Base-by-base conservation (phyloP, 2,888 invertebrate species). In the Nemoura dubitans region DNA sequence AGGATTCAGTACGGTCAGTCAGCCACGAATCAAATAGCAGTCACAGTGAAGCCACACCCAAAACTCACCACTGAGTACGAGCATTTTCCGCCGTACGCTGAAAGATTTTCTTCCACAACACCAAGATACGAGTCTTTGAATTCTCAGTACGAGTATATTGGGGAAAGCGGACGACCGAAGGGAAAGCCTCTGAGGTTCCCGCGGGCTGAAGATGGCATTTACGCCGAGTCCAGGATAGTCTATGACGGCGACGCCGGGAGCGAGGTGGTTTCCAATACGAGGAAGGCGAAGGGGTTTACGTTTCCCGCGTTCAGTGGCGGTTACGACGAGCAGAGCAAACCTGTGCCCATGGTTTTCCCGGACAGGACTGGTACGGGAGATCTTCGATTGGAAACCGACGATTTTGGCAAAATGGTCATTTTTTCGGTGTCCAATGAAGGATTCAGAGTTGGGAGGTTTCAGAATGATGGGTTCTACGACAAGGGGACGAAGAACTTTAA, bases 321-420 rank as follows among this genome's bases (percentile, higher is more conserved):
- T 16, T 76, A 30, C 2, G 43, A 25, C n/a, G 81, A 27, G 21
- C 28, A 28, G 14, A n/a, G 25, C 21, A 30, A 42, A 26, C 81
- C 82, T 1, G 28, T 83, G 26, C 86, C 86, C 0, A 89, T 89
- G 88, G 88, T 89, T 81, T 90, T 90, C 88, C 90, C 90, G 0
- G 90, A 90, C 86, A 87, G 89, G 78, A 90, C 90, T 0, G 90
- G 90, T 0, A 90, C 90, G 2, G 90, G 90, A 0, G 89, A 90
- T 84, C 87, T 90, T 27, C 88, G 89, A 16, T 87, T 90, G 82
- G 90, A 90, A 78, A 76, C 88, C 7, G 89, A 89, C 77, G 88
- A 89, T 80, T 59, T 59, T 29, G 84, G 84, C 3, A 84, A 84
- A 21, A 76, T 59, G 28, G 59, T 84, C 10, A 84, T 84, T 5